These are phyloP conservation scores for Dasyurus viverrinus DNA, from an alignment of 2,113 vertebrate species.

Conservation along the genomic window DNA sequence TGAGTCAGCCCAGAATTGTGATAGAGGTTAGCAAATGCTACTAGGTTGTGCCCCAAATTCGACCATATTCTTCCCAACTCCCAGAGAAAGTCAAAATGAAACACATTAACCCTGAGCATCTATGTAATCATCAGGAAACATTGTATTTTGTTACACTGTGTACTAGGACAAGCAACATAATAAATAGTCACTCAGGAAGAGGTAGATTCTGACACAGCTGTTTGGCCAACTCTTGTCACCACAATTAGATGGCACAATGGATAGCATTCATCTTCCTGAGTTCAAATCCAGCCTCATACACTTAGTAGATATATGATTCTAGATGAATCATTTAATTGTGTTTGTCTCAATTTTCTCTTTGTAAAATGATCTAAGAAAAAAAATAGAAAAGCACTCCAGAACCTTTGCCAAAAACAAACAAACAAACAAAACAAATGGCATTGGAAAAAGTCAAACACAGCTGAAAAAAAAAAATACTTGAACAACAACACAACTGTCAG, in stretches of 20 bases:
- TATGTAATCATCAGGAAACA: background rate
- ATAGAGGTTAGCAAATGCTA: background rate
- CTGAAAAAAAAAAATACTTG: background rate
- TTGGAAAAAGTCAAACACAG: background rate
- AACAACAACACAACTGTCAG: background rate
- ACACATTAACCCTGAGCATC: background rate
- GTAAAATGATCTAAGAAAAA: background rate
- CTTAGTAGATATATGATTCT: background rate
- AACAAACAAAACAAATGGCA: background rate
- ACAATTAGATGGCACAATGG: background rate
- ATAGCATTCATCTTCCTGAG: background rate
- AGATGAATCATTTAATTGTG: background rate
- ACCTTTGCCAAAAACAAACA: background rate
- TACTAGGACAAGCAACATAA: background rate
- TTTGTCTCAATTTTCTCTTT: background rate
- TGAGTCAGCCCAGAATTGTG: background rate
- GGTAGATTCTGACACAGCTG: background rate
- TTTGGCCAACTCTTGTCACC: background rate
- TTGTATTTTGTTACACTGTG: background rate
- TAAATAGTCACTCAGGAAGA: background rate
- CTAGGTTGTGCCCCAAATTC: background rate
- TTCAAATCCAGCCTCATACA: background rate
- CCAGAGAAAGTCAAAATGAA: background rate
- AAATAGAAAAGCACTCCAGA: background rate
- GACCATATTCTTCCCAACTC: background rate